phyloP scores from a whole-genome alignment of 2,888 invertebrate species.

The Pollenia labialis region DNA sequence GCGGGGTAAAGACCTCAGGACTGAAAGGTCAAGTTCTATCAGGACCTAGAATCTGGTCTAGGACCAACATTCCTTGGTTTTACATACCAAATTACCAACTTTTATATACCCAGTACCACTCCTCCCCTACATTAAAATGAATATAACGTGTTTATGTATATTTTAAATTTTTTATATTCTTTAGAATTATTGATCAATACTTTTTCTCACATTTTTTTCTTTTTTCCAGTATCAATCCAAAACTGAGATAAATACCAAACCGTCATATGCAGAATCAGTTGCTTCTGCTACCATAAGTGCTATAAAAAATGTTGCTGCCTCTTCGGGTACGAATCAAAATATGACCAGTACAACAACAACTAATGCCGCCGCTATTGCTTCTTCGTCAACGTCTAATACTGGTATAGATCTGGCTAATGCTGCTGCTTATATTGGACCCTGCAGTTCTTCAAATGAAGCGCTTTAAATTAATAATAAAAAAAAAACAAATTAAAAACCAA shows the following conservation, averaged over 20 bases:
- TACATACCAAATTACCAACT: too few species aligned
- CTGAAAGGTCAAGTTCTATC: too few species aligned
- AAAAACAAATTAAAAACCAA: background rate
- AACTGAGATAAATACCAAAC: slow-evolving; percentile 74
- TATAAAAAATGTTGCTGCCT: slow-evolving; percentile 77
- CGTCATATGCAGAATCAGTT: slow-evolving; percentile 67
- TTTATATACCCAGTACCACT: too few species aligned
- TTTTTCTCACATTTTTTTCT: background rate
- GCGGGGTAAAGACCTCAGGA: too few species aligned
- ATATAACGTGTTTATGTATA: too few species aligned
- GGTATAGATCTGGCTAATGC: slow-evolving; percentile 73
- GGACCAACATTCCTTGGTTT: too few species aligned
- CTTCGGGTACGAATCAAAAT: slow-evolving; percentile 71
- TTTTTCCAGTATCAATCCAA: slow-evolving; percentile 77
- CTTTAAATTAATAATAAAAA: slow-evolving; percentile 75
- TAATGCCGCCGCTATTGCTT: slow-evolving; percentile 70
- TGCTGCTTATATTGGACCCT: slow-evolving; percentile 84
- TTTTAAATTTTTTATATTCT: too few species aligned
- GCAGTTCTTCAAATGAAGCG: slow-evolving; percentile 86
- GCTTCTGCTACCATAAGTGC: slow-evolving; percentile 71
- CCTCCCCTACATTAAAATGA: too few species aligned
- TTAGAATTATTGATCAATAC: too few species aligned
- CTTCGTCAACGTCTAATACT: slow-evolving; percentile 74
- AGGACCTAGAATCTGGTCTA: too few species aligned
- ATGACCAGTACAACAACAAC: slow-evolving; percentile 62